Evolutionary conservation across 2,888 invertebrate species (phyloP), one percentile per base, ranked within the genome.

Genomic region (Micoletzkya japonica): DNA sequence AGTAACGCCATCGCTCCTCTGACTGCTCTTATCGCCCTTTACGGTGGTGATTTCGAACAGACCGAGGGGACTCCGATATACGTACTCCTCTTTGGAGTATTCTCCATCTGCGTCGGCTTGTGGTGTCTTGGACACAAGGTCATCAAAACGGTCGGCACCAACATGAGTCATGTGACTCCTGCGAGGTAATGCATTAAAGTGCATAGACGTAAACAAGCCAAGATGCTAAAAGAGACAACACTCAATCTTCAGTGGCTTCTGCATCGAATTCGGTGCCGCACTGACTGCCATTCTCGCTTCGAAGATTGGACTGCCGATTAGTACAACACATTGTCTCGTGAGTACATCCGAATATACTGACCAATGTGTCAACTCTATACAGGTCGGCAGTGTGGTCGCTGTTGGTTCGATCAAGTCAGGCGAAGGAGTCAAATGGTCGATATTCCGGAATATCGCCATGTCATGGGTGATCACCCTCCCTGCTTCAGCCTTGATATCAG

Each of bases 1-100:
- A 79, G 95, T 87, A 98, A 98, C 87, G 95, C 97, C 2, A 96
- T 98, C 83, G 97, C 97, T 2, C 97, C 97, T 0, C 88, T 98
- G 66, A 93, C 97, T 73, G 95, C 94, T 0, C 88, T 98, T 4
- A 95, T 94, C 91, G 89, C 94, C 85, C 91, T 96, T 76, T 95
- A 93, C 86, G 90, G 91, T 2, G 92, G 93, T 30, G 74, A 75
- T 54, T 78, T 92, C 0, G 90, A 91, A 81, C 93, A 93, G 83
- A 90, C 91, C 77, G 91, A 92, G 0, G 92, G 0, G 92, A 95
- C 95, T 1, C 96, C 97, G 0, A 87, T 95, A 70, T 92, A 92
- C 84, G 92, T 96, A 80, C 89, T 97, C 68, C 89, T 96, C 70
- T 96, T 92, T 85, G 97, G 97, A 2, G 96, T 96, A 32, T 89